These are phyloP conservation scores for Anarhynchus alexandrinus DNA, from an alignment of 2,113 vertebrate species.

Conservation along the genomic window DNA sequence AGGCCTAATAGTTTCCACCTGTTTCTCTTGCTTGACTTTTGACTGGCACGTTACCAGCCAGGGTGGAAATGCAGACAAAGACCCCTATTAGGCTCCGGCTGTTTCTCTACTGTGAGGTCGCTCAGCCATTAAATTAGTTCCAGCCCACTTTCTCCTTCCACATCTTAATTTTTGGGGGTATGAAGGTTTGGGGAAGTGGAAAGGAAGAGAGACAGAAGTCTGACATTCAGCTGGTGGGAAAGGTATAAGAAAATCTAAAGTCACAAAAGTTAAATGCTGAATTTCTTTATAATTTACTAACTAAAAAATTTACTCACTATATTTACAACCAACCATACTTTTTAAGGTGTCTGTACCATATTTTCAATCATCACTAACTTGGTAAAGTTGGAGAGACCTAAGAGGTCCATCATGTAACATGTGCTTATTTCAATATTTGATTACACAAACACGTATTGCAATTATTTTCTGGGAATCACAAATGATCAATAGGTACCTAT, in stretches of 20 bases:
- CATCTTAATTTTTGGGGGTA: constrained; percentile 1
- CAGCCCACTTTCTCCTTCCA: constrained; percentile 78
- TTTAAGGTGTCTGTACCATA: neutral
- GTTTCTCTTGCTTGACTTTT: constrained; percentile 84
- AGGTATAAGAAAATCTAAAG: neutral
- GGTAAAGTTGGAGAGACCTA: neutral
- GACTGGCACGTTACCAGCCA: constrained; percentile 86
- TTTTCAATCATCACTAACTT: neutral
- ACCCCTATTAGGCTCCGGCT: constrained; percentile 87
- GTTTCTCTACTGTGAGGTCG: constrained; percentile 89
- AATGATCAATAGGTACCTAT: neutral
- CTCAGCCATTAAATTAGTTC: constrained; percentile 97
- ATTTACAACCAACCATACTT: neutral
- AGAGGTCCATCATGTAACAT: neutral
- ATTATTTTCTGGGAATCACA: neutral
- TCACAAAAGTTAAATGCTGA: neutral
- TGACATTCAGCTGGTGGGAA: neutral
- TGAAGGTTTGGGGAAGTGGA: neutral
- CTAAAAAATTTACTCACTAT: neutral
- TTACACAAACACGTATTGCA: neutral
- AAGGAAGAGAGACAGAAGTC: neutral
- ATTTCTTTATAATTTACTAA: neutral
- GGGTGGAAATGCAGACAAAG: constrained; percentile 91
- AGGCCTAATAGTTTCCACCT: constrained; percentile 98
- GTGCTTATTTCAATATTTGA: neutral